phyloP scores from a whole-genome alignment of 2,797 vertebrate genomes.

The Chelon auratus region DNA sequence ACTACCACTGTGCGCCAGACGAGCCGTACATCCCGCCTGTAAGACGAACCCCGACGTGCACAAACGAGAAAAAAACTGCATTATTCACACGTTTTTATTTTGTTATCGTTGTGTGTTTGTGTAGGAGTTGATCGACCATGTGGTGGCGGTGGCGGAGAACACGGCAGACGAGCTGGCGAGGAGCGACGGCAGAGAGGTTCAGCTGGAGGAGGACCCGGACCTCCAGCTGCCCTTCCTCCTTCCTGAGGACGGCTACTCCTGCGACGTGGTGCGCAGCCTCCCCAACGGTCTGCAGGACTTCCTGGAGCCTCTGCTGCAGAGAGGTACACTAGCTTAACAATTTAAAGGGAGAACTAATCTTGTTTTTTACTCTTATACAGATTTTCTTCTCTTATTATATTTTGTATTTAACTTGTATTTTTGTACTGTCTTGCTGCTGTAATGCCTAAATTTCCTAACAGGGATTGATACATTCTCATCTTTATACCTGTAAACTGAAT shows the following conservation, averaged over 20 bases:
- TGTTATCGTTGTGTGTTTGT: slow-evolving; percentile 1
- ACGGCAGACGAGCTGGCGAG: slow-evolving; percentile 96
- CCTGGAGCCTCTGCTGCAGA: slow-evolving; percentile 95
- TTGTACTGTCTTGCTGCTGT: too few relatives aligned
- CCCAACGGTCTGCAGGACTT: slow-evolving; percentile 98
- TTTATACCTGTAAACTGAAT: too few relatives aligned
- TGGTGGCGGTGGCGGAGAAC: slow-evolving; percentile 96
- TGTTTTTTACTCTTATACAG: too few relatives aligned
- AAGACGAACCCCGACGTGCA: slow-evolving; percentile 56
- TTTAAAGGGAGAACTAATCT: too few relatives aligned
- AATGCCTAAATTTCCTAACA: too few relatives aligned
- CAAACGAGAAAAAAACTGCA: neutral
- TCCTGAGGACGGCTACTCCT: slow-evolving; percentile 98
- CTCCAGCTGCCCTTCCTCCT: slow-evolving; percentile 97
- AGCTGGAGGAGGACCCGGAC: slow-evolving; percentile 96
- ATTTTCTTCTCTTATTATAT: too few relatives aligned
- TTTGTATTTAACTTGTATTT: too few relatives aligned
- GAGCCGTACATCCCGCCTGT: slow-evolving; percentile 97
- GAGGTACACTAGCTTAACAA: slow-evolving; percentile 76
- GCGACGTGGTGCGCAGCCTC: slow-evolving; percentile 96
- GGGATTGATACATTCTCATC: too few relatives aligned
- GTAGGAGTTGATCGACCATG: slow-evolving; percentile 95
- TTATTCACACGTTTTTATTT: neutral
- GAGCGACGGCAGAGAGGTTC: slow-evolving; percentile 95
- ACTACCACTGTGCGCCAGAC: slow-evolving; percentile 97